A percentile compares a stretch with the other conserved stretches of the same genome.
phyloP scores from a whole-genome alignment of 2,113 vertebrate species.

The Sprattus sprattus region DNA sequence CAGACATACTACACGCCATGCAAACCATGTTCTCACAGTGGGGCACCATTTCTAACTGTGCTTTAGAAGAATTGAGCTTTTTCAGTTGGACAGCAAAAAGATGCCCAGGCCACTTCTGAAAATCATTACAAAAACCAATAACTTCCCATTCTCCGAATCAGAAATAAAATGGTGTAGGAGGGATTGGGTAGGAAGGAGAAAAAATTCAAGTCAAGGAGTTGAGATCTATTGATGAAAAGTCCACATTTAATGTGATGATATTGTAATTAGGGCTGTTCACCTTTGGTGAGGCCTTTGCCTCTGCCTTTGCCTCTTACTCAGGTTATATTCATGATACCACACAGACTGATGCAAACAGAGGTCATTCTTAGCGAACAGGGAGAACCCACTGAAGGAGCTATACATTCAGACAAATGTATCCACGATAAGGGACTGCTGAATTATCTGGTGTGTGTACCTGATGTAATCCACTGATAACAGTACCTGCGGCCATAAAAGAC shows the following conservation, averaged over 20 bases:
- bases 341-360: slow-evolving; percentile 1
- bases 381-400: not conserved
- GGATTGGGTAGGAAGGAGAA: not conserved
- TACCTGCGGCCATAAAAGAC: not conserved
- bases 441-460: not conserved
- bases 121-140: not conserved
- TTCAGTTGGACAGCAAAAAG: not conserved
- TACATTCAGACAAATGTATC: slow-evolving; percentile 17
- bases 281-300: not conserved
- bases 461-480: not conserved
- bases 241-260: not conserved
- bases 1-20: not conserved
- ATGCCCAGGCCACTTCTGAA: slow-evolving; percentile 2
- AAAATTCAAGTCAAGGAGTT: not conserved
- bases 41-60: slow-evolving; percentile 9
- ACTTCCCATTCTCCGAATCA: not conserved
- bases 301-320: not conserved
- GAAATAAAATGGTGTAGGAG: not conserved
- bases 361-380: not conserved
- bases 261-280: not conserved
- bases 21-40: not conserved
- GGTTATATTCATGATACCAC: not conserved
- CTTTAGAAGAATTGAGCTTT: not conserved
- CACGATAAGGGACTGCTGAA: not conserved
- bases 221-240: not conserved